Evolutionary conservation across 2,113 vertebrate genomes (phyloP).

Genomic region (Mixornis gularis): DNA sequence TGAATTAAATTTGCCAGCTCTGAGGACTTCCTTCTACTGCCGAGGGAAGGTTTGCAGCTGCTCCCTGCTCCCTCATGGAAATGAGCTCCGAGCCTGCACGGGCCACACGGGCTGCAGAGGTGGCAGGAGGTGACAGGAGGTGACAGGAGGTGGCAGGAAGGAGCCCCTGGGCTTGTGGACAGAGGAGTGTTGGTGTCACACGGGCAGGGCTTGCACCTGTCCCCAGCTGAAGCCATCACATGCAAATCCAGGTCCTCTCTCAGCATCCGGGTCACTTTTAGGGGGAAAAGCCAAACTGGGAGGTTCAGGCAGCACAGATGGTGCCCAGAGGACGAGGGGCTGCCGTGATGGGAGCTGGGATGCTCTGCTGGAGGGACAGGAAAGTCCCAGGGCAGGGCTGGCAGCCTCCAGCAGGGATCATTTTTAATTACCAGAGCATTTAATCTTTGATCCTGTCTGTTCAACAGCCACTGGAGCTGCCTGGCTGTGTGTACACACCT

Average conservation of each 20-base stretch:
- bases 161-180: neutral
- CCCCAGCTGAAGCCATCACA: neutral
- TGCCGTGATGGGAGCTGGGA: neutral
- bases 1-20: slow-evolving; percentile 82
- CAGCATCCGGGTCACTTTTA: neutral
- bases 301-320: neutral
- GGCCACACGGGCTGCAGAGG: slow-evolving; percentile 3
- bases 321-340: neutral
- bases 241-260: neutral
- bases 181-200: neutral
- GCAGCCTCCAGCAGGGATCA: neutral
- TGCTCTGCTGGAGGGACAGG: neutral
- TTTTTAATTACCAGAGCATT: neutral
- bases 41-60: slow-evolving; percentile 65
- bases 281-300: neutral
- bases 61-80: slow-evolving; percentile 62
- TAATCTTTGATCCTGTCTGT: neutral
- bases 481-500: neutral
- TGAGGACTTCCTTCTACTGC: slow-evolving; percentile 69
- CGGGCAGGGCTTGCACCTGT: neutral
- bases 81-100: slow-evolving; percentile 61
- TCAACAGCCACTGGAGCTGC: neutral
- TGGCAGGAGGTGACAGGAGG: neutral
- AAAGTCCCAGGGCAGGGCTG: neutral
- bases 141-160: neutral